phyloP scores from a whole-genome alignment of 2,797 vertebrate species.

The Dallia pectoralis region DNA sequence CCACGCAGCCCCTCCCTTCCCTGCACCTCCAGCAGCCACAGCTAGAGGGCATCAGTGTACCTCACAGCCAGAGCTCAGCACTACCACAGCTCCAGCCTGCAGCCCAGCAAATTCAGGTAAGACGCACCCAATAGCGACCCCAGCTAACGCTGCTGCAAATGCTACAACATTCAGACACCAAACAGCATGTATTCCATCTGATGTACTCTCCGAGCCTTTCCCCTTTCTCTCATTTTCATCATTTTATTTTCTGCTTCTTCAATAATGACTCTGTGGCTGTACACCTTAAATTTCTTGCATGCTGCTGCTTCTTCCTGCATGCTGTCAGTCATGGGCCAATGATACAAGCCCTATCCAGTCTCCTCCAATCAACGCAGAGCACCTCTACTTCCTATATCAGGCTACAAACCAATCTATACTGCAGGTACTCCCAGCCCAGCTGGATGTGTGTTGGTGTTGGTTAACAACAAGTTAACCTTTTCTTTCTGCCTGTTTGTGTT shows the following conservation, averaged over 20 bases:
- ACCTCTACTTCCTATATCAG: slow-evolving; percentile 82
- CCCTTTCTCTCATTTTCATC: slow-evolving; percentile 9
- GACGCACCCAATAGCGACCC: background rate
- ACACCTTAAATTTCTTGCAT: slow-evolving; percentile 55
- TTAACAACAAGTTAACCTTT: background rate
- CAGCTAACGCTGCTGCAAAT: background rate
- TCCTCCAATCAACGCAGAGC: slow-evolving; percentile 78
- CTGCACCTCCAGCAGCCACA: slow-evolving; percentile 52
- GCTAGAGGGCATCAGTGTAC: slow-evolving; percentile 49
- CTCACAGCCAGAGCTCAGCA: slow-evolving; percentile 56
- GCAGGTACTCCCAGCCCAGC: slow-evolving; percentile 67
- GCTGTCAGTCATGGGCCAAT: slow-evolving; percentile 74
- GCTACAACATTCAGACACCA: background rate
- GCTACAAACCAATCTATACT: slow-evolving; percentile 65
- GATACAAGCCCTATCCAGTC: slow-evolving; percentile 76
- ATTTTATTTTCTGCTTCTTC: slow-evolving; percentile 17
- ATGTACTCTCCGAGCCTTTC: background rate
- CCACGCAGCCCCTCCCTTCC: slow-evolving; percentile 55
- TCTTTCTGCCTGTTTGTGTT: background rate
- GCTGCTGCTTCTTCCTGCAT: slow-evolving; percentile 69
- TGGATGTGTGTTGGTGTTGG: slow-evolving; percentile 21
- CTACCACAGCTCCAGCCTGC: slow-evolving; percentile 65
- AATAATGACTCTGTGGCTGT: slow-evolving; percentile 25
- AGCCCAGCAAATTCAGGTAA: slow-evolving; percentile 83
- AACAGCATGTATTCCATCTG: background rate